phyloP scores from a whole-genome alignment of 2,888 invertebrate genomes.

The Agonum fuliginosum region DNA sequence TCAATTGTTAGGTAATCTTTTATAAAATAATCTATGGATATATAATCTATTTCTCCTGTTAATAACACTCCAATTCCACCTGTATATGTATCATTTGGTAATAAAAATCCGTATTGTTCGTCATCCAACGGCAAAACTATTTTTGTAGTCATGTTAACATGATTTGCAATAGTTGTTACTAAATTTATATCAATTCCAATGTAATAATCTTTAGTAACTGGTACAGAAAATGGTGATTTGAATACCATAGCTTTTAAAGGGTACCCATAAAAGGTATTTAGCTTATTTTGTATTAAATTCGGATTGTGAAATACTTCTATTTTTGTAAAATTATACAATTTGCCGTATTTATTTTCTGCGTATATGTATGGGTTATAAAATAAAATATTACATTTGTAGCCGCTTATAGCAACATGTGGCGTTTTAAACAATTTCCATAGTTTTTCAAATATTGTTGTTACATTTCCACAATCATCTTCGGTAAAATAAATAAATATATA shows the following conservation, averaged over 20 bases:
- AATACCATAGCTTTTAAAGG: constrained; percentile 69
- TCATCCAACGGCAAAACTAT: constrained; percentile 31
- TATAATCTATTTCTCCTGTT: constrained; percentile 68
- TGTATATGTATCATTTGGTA: constrained; percentile 69
- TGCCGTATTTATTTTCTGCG: background rate
- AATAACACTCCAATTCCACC: constrained; percentile 70
- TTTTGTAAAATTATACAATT: constrained; percentile 15
- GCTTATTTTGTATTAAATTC: constrained; percentile 61
- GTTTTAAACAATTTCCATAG: constrained; percentile 36
- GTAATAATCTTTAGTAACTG: constrained; percentile 64
- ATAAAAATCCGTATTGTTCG: constrained; percentile 66
- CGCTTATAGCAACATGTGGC: constrained; percentile 23
- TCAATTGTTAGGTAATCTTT: constrained; percentile 70
- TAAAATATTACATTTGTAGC: constrained; percentile 34
- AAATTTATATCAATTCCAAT: constrained; percentile 68
- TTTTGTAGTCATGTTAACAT: constrained; percentile 67
- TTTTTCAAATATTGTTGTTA: constrained; percentile 43
- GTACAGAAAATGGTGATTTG: constrained; percentile 68
- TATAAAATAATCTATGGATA: constrained; percentile 70
- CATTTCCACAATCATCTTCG: constrained; percentile 13
- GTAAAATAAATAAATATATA: constrained; percentile 42
- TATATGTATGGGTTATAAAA: constrained; percentile 47
- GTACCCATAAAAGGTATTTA: constrained; percentile 69
- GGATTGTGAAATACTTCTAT: constrained; percentile 30
- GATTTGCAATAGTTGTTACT: constrained; percentile 66